These are phyloP conservation scores for Podarcis muralis DNA, from an alignment of 2,113 vertebrate species.

Conservation along the genomic window DNA sequence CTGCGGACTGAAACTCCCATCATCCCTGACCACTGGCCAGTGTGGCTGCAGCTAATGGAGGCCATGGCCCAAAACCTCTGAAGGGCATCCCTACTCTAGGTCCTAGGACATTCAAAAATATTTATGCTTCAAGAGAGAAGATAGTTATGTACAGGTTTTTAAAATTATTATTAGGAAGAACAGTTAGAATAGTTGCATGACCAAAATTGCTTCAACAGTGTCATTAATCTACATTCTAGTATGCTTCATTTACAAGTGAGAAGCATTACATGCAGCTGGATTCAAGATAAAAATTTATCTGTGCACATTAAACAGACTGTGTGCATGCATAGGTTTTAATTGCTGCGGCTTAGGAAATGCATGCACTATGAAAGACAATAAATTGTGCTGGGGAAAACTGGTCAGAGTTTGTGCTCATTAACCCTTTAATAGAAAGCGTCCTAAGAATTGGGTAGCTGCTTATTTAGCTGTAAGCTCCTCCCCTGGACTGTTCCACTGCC, in stretches of 20 bases:
- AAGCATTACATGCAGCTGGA: not conserved
- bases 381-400: not conserved
- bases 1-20: no score
- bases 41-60: no score
- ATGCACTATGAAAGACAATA: rapidly evolving
- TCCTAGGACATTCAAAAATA: not conserved
- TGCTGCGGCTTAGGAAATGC: not conserved
- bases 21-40: no score
- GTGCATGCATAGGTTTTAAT: constrained; percentile 20
- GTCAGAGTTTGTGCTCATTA: not conserved
- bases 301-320: not conserved
- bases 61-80: no score
- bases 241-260: not conserved
- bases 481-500: not conserved
- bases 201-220: constrained; percentile 30
- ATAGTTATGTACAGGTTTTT: not conserved
- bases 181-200: not conserved
- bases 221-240: constrained; percentile 30
- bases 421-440: not conserved
- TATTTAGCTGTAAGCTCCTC: not conserved
- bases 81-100: no score
- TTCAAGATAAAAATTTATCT: not conserved
- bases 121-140: not conserved
- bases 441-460: not conserved
- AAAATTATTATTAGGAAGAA: not conserved